Percentiles rank a stretch among this genome's conserved stretches.
These are phyloP conservation scores for Colletes collaris DNA, from an alignment of 2,888 invertebrate genomes.

Conservation along the genomic window DNA sequence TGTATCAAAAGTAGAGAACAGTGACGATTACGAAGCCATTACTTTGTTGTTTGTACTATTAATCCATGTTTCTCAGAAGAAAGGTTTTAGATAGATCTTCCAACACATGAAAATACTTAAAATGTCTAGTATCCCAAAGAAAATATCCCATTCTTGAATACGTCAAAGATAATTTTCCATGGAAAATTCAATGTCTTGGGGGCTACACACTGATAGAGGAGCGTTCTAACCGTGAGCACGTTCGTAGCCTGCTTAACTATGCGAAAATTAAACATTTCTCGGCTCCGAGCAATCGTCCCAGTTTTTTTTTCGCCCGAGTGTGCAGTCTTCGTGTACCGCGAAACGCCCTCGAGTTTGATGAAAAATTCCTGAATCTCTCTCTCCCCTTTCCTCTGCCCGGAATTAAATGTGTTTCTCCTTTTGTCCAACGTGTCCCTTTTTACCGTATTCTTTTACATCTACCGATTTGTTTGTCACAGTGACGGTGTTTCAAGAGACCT, in stretches of 20 bases:
- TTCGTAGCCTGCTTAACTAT: slow-evolving; percentile 3
- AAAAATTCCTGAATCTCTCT: slow-evolving; percentile 15
- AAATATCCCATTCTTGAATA: no score
- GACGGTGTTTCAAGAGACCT: slow-evolving; percentile 88
- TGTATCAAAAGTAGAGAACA: no score
- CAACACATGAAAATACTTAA: no score
- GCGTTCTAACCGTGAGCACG: background rate
- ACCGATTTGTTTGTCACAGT: slow-evolving; percentile 76
- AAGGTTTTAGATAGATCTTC: no score
- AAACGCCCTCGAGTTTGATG: slow-evolving; percentile 12
- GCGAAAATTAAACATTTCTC: slow-evolving; percentile 28
- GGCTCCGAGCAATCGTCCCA: slow-evolving; percentile 6
- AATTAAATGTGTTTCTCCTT: background rate
- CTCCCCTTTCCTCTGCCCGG: background rate
- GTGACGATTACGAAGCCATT: no score
- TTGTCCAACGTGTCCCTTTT: background rate
- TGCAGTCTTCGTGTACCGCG: background rate
- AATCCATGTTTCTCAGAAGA: no score
- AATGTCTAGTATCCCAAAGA: no score
- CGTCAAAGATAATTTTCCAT: background rate
- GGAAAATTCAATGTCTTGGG: background rate
- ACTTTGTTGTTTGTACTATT: no score
- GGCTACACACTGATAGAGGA: background rate
- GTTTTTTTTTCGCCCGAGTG: slow-evolving; percentile 13
- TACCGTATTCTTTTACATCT: background rate